Conservation (phyloP, 2,797 vertebrate genomes). For the Brachyalestes nurse region DNA sequence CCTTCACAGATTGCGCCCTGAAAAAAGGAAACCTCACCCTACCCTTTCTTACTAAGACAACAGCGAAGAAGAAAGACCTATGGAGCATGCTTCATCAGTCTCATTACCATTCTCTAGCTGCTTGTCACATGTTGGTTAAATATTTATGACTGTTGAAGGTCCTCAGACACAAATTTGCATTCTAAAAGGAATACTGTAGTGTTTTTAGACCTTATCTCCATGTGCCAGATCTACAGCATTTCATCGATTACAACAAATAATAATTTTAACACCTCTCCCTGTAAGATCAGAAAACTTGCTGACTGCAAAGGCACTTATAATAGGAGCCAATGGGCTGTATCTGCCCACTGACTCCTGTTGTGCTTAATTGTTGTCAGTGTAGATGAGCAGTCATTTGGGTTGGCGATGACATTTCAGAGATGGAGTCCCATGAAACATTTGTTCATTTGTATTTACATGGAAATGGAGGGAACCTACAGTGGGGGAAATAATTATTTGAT, state of each 20-base stretch:
- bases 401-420: too few species aligned
- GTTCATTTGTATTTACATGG: too few species aligned
- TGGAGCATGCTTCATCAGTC: slow-evolving; percentile 36
- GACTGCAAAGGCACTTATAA: neutral
- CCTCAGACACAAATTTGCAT: neutral
- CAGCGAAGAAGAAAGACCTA: slow-evolving; percentile 4
- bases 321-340: neutral
- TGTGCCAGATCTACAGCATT: neutral
- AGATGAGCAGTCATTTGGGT: too few species aligned
- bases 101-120: slow-evolving; percentile 52
- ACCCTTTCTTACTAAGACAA: slow-evolving; percentile 31
- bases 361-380: neutral
- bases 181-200: neutral
- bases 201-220: neutral
- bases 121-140: slow-evolving; percentile 14
- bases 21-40: slow-evolving; percentile 58
- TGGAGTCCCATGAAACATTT: too few species aligned
- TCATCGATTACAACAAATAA: neutral
- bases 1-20: slow-evolving; percentile 64
- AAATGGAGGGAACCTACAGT: too few species aligned
- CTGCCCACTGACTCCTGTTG: neutral
- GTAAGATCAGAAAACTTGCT: neutral
- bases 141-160: slow-evolving; percentile 29
- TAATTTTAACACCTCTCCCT: neutral
- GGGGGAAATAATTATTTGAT: too few species aligned